Base-by-base conservation (phyloP, 1,140 invertebrate genomes). In the Trissolcus basalis region DNA sequence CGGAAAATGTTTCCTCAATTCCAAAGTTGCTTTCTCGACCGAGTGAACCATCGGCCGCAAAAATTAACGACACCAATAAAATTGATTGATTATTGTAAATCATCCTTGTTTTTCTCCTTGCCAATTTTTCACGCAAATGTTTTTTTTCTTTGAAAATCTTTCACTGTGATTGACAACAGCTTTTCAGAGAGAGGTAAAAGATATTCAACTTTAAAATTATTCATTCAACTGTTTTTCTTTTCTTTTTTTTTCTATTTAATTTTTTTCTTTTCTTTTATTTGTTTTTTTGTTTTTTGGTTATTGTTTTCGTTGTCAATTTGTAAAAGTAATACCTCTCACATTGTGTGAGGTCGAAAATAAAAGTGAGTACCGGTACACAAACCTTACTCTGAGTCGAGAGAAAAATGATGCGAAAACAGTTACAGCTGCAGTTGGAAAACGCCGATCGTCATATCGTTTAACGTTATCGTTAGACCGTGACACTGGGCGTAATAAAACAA, bases 381-480 rank as follows among this genome's bases (percentile, higher is more conserved):
- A 60, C 35, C 39, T 2, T 0, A 1, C 44, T n/a, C n/a, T n/a
- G n/a, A 19, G 5, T 16, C n/a, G 13, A 41, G 35, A 39, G 12
- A 55, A 71, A 65, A 67, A 67, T 19, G 43, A 39, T 12, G 58
- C 48, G 50, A 56, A 65, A 56, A 68, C 58, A 48, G 68, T 72
- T 63, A 71, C 48, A n/a, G 43, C 19, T 65, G 10, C 60, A 76
- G 70, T 76, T 64, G 67, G 59, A 69, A 81, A 80, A 76, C 65
- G 68, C 47, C 61, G 70, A 67, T 59, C 49, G 19, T 75, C 56
- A 50, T 78, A 63, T 59, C 70, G 64, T n/a, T n/a, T n/a, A n/a
- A 60, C 32, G 55, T 80, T 68, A 76, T 78, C 63, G 51, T 60
- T 70, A 63, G 77, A 75, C 61, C 67, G 58, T 78, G 77, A 74